Evolutionary conservation across 2,113 vertebrate species (phyloP), one percentile per base, ranked within the genome.

Genomic region (Paramormyrops kingsleyae): DNA sequence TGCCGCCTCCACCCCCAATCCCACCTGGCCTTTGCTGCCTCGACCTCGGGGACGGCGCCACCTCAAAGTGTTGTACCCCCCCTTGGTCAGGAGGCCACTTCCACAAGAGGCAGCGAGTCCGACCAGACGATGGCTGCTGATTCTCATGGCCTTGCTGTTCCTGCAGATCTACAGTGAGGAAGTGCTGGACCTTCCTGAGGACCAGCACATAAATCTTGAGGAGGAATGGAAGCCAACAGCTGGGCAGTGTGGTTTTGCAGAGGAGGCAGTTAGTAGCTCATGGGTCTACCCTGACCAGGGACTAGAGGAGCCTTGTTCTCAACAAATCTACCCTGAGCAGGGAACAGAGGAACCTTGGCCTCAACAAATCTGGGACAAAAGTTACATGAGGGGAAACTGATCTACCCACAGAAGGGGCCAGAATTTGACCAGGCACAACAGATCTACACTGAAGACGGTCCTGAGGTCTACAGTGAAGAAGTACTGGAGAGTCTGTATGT

Each of bases 141-240:
- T 96, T 12, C 91, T 96, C 31, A 94, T 91, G 12, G 92, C 93
- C 2, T 89, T 96, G 1, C 91, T 96, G 80, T 91, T 95, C 89
- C 91, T 96, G 87, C 96, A 96, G 93, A 94, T 96, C 91, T 96
- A 94, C 93, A 94, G 42, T 0, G 95, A 96, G 92, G 90, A 90
- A 52, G 74, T 52, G 44, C n/a, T 24, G 90, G 86, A 90, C 52
- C 70, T 31, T 70, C 86, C 87, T 44, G 59, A 88, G 31, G 85
- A 31, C 21, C 77, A n/a, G 10, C 74, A 80, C n/a, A 56, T 19
- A 31, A 12, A 52, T 53, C 24, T 4, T 2, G 49, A 77, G 27
- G 42, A 46, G 21, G 77, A 31, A 46, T 56, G 39, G 56, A 66
- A 62, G 21, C 27, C 42, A n/a, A 31, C 87, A 44, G 9, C 59